Base-by-base conservation (phyloP, 1,140 invertebrate genomes). In the Monomorium pharaonis region DNA sequence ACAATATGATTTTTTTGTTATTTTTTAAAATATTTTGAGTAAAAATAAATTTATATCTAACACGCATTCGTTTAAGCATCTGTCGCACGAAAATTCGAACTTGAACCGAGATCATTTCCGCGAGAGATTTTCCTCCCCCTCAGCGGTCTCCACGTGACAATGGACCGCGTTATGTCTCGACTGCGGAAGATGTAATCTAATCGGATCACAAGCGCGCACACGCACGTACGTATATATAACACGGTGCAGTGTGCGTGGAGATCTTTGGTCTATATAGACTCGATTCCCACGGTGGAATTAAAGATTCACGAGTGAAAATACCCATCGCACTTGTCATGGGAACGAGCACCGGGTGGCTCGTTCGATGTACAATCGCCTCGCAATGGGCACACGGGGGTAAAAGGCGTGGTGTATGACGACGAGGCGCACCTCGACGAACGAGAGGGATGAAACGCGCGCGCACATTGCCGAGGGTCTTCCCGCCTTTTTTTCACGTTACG, bases 301-400 rank as follows among this genome's bases (percentile, higher is more conserved):
- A 92, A 92, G 93, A 95, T 95, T 94, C 94, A 94, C 94, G 93
- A 92, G 93, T 86, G 85, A 91, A 92, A 92, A 91, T 91, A 88
- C 85, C 84, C 89, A 91, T 92, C 88, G 91, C 94, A 94, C 94
- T 95, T 95, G 94, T 95, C 94, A 95, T 95, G 94, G 94, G 94
- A 95, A 95, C 87, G 91, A 90, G 92, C 92, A 91, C 88, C 89
- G 86, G 91, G 86, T 91, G 90, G 88, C 77, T 89, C 87, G 84
- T 89, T 77, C 65, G 88, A 89, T 89, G 85, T 89, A 89, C 88
- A 89, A 89, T 89, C 88, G 88, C 84, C 56, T 70, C 21, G 69
- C 69, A 76, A 78, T 85, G 58, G 49, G 56, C 37, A 67, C 51
- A 67, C 51, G 72, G 44, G 76, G 69, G 76, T 78, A 49, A 65